phyloP scores from a whole-genome alignment of 2,888 invertebrate genomes.

The Fragum fragum region DNA sequence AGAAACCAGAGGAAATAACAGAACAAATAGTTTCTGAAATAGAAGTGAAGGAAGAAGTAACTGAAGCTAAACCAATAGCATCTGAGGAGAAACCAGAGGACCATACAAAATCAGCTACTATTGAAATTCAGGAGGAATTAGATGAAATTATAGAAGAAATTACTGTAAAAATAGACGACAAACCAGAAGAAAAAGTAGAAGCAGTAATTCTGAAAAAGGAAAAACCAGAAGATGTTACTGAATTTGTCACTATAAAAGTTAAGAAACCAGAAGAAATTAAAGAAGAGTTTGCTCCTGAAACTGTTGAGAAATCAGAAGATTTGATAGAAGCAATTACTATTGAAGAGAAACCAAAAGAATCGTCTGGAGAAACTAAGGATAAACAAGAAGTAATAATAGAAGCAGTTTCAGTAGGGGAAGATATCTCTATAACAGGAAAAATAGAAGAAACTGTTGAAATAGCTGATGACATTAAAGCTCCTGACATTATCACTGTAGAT shows the following conservation, averaged over 20 bases:
- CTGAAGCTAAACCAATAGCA: too few relatives aligned
- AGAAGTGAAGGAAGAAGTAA: too few relatives aligned
- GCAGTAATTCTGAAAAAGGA: background rate
- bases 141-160: slow-evolving; percentile 28
- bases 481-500: slow-evolving; percentile 17
- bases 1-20: too few relatives aligned
- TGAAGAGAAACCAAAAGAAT: background rate
- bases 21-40: too few relatives aligned
- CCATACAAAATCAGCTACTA: background rate
- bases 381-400: slow-evolving; percentile 18
- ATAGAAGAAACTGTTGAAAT: slow-evolving; percentile 25
- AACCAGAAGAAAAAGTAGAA: too few relatives aligned
- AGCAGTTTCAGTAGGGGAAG: slow-evolving; percentile 30
- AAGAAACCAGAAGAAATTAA: background rate
- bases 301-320: background rate
- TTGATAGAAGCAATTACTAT: background rate
- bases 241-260: background rate
- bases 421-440: slow-evolving; percentile 17
- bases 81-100: slow-evolving; percentile 11
- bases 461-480: slow-evolving; percentile 26
- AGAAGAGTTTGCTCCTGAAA: slow-evolving; percentile 8
- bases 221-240: slow-evolving; percentile 16
- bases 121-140: slow-evolving; percentile 24
- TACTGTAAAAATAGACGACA: slow-evolving; percentile 18
- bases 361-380: slow-evolving; percentile 16